Evolutionary conservation across 2,888 invertebrate species (phyloP).

Genomic region (Cacoxenus indagator): DNA sequence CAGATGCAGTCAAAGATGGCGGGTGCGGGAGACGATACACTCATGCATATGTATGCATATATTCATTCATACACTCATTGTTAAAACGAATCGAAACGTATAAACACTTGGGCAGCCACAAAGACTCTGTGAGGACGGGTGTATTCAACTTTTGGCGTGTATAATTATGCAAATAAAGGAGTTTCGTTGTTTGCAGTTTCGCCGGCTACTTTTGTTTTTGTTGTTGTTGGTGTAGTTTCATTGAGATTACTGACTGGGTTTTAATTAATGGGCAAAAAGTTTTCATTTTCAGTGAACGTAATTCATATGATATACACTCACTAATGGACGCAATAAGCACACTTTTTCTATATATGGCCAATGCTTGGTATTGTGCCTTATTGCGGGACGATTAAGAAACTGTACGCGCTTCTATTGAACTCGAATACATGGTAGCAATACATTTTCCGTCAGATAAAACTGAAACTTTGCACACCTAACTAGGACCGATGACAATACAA

Average conservation of each 20-base stretch:
- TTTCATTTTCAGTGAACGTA: neutral
- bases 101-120: neutral
- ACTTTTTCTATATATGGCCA: too few relatives aligned
- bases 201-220: neutral
- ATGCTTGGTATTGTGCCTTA: too few relatives aligned
- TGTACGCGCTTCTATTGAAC: too few relatives aligned
- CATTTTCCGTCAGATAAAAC: too few relatives aligned
- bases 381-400: neutral
- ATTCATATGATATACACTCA: neutral
- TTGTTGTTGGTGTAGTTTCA: neutral
- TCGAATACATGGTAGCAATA: too few relatives aligned
- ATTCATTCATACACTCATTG: neutral
- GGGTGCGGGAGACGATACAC: neutral
- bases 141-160: constrained; percentile 14
- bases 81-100: neutral
- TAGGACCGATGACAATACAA: too few relatives aligned
- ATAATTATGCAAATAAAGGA: constrained; percentile 11
- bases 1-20: neutral
- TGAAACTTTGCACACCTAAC: too few relatives aligned
- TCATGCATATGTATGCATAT: neutral
- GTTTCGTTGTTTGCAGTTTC: neutral
- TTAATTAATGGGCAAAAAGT: neutral
- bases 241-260: neutral
- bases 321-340: neutral
- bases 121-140: neutral